These are phyloP conservation scores for Dromococcyx pavoninus DNA, from an alignment of 2,797 vertebrate genomes.

Conservation along the genomic window DNA sequence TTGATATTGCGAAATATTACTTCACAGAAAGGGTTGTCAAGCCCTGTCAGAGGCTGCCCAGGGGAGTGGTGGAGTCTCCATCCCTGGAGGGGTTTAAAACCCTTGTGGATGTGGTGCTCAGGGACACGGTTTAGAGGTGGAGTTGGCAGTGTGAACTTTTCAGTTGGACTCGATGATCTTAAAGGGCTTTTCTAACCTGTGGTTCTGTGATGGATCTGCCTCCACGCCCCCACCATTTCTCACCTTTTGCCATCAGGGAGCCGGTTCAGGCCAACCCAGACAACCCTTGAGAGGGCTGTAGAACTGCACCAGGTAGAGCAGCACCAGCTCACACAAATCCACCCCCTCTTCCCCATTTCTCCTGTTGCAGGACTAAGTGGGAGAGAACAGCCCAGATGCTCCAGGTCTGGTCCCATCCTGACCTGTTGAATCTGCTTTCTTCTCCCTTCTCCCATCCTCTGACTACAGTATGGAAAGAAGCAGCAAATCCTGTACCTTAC, in stretches of 20 bases:
- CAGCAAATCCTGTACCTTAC: constrained; percentile 82
- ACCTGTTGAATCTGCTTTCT: not conserved
- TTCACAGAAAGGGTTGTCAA: too few species aligned
- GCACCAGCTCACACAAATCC: not conserved
- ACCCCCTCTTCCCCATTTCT: not conserved
- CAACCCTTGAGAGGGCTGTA: too few species aligned
- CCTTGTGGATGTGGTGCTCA: too few species aligned
- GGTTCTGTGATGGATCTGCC: not conserved
- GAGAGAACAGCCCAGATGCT: not conserved
- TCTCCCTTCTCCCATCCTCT: not conserved
- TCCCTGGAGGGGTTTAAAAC: too few species aligned
- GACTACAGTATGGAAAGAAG: not conserved
- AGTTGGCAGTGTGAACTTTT: too few species aligned
- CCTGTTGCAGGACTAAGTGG: not conserved
- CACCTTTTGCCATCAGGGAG: not conserved
- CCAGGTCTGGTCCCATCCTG: not conserved
- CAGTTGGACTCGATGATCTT: too few species aligned
- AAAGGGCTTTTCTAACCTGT: too few species aligned
- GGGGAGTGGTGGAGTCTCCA: too few species aligned
- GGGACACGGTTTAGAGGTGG: too few species aligned
- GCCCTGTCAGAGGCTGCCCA: too few species aligned
- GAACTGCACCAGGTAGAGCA: not conserved
- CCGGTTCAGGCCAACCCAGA: not conserved
- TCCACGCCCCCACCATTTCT: not conserved
- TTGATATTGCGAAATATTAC: too few species aligned